Evolutionary conservation across 2,797 vertebrate species (phyloP).

Genomic region (Sebastes flavidus): DNA sequence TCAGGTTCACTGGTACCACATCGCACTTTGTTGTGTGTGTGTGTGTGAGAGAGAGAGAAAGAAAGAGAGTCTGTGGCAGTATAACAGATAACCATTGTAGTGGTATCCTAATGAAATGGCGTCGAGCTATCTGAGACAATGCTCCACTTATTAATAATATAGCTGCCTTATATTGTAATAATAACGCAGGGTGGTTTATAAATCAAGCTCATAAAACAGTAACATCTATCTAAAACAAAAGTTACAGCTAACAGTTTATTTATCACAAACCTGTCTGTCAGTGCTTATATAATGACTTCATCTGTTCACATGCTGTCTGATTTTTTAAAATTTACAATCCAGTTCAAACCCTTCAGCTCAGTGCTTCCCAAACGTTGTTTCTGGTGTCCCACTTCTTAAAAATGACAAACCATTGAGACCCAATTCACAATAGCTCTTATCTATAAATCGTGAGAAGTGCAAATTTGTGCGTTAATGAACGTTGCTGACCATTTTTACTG

Average conservation of each 20-base stretch:
- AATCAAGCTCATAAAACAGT: not conserved
- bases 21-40: not conserved
- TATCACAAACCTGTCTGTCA: not conserved
- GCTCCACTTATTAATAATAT: not conserved
- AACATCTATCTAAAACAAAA: not conserved
- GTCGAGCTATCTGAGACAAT: not conserved
- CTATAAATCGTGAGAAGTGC: too few relatives aligned
- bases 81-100: not conserved
- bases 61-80: not conserved
- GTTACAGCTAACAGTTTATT: not conserved
- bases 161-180: not conserved
- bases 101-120: not conserved
- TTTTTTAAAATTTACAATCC: not conserved
- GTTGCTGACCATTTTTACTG: too few relatives aligned
- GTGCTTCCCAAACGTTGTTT: too few relatives aligned
- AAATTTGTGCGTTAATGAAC: too few relatives aligned
- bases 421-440: too few relatives aligned
- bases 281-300: not conserved
- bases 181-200: not conserved
- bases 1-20: constrained; percentile 47
- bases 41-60: not conserved
- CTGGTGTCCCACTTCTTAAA: too few relatives aligned
- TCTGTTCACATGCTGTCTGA: not conserved
- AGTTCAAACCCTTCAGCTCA: not conserved
- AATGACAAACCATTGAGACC: too few relatives aligned